A percentile compares a stretch with the other conserved stretches of the same genome.
Conservation (phyloP, 2,797 vertebrate species). For the Gymnothorax reevesii region DNA sequence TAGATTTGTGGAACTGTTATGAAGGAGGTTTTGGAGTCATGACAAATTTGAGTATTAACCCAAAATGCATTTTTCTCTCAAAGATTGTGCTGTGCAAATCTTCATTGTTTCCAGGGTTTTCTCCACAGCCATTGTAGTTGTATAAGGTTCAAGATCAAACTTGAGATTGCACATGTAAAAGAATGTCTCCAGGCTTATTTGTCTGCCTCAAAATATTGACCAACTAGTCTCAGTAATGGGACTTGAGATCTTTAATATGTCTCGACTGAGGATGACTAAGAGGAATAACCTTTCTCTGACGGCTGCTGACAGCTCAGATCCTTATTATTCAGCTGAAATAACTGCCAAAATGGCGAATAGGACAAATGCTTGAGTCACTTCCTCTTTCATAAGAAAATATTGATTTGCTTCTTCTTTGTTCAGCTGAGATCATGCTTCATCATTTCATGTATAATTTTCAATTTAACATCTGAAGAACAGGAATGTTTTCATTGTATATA, state of each 20-base stretch:
- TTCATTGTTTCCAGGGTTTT: neutral
- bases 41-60: neutral
- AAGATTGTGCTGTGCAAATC: neutral
- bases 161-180: neutral
- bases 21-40: neutral
- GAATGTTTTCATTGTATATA: too few relatives aligned
- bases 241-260: constrained; percentile 35
- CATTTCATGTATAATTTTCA: neutral
- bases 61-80: neutral
- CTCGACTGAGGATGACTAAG: constrained; percentile 49
- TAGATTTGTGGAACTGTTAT: neutral
- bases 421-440: too few relatives aligned
- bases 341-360: constrained; percentile 48
- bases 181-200: neutral
- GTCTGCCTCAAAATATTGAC: constrained; percentile 25
- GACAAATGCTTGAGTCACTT: neutral
- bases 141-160: neutral
- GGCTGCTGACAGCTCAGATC: constrained; percentile 45
- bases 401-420: too few relatives aligned
- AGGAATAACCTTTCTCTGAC: constrained; percentile 26
- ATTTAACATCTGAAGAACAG: too few relatives aligned
- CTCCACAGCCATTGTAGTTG: neutral
- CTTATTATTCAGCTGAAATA: constrained; percentile 63
- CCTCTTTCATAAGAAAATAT: neutral
- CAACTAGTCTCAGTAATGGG: constrained; percentile 34